Evolutionary conservation across 2,797 vertebrate genomes (phyloP).

Genomic region (Hozukius guyotensis): DNA sequence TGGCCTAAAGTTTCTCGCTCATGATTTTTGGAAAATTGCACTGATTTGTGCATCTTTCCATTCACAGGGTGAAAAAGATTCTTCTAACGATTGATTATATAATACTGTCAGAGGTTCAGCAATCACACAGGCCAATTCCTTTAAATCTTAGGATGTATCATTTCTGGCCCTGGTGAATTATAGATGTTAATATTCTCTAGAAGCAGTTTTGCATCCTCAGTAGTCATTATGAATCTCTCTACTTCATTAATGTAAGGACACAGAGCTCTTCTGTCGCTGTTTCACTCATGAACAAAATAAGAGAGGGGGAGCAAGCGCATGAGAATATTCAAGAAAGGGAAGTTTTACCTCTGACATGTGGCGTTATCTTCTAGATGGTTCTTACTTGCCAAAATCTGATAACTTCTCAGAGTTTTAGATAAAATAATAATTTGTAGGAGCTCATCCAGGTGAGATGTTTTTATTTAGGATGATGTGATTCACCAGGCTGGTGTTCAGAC

Average conservation of each 20-base stretch:
- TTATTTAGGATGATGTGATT: neutral
- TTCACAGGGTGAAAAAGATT: neutral
- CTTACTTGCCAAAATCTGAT: neutral
- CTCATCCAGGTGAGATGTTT: neutral
- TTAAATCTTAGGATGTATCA: neutral
- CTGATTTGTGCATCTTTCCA: neutral
- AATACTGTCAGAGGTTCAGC: neutral
- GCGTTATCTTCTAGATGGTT: neutral
- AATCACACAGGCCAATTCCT: neutral
- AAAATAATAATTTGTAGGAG: neutral
- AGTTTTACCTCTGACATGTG: neutral
- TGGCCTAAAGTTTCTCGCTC: neutral
- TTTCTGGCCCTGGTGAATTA: neutral
- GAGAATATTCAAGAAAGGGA: neutral
- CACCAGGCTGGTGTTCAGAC: slow-evolving; percentile 5
- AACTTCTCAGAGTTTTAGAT: neutral
- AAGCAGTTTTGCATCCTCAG: neutral
- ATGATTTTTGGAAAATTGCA: neutral
- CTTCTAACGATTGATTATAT: neutral
- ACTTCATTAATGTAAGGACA: neutral
- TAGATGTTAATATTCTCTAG: neutral
- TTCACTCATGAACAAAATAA: neutral
- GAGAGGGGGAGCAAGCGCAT: neutral
- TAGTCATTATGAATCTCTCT: neutral
- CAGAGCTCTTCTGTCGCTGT: neutral